Evolutionary conservation across 2,113 vertebrate species (phyloP).

Genomic region (Proterorhinus semilunaris): DNA sequence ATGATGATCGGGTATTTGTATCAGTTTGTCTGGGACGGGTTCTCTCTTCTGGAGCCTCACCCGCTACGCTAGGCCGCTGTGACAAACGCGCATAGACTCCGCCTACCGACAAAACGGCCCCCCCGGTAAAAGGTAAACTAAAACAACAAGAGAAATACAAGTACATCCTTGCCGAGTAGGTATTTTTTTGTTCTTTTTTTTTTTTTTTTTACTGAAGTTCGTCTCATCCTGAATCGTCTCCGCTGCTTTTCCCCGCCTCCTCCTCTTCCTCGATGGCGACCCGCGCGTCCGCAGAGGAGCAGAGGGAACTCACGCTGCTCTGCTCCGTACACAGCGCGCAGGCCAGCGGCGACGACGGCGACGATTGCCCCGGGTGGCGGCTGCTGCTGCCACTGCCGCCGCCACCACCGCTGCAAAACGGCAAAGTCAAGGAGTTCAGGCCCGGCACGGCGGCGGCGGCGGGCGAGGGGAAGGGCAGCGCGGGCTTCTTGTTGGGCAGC

Average conservation of each 20-base stretch:
- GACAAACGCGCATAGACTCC: too few species aligned
- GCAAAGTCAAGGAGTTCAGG: slow-evolving; percentile 71
- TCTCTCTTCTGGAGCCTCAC: too few species aligned
- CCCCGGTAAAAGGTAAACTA: too few species aligned
- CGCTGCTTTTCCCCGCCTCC: slow-evolving; percentile 66
- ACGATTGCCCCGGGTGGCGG: slow-evolving; percentile 35
- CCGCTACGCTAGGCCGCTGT: too few species aligned
- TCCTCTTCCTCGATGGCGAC: slow-evolving; percentile 90
- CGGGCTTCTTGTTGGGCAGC: slow-evolving; percentile 78
- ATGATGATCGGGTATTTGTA: too few species aligned
- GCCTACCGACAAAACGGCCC: too few species aligned
- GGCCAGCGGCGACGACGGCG: slow-evolving; percentile 77
- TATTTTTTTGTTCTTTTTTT: too few species aligned
- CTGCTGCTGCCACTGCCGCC: neutral
- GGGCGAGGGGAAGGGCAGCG: slow-evolving; percentile 57
- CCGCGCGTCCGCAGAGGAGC: slow-evolving; percentile 86
- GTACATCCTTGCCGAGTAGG: too few species aligned
- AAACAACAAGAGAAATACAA: too few species aligned
- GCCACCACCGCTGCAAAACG: slow-evolving; percentile 45
- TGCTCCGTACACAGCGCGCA: slow-evolving; percentile 89
- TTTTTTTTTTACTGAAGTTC: slow-evolving; percentile 25
- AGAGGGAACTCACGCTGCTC: slow-evolving; percentile 89
- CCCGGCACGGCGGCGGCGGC: slow-evolving; percentile 40
- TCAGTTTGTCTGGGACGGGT: too few species aligned
- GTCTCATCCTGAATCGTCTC: slow-evolving; percentile 77